These are phyloP conservation scores for Nomada hirtipes DNA, from an alignment of 2,888 invertebrate species.

Conservation along the genomic window DNA sequence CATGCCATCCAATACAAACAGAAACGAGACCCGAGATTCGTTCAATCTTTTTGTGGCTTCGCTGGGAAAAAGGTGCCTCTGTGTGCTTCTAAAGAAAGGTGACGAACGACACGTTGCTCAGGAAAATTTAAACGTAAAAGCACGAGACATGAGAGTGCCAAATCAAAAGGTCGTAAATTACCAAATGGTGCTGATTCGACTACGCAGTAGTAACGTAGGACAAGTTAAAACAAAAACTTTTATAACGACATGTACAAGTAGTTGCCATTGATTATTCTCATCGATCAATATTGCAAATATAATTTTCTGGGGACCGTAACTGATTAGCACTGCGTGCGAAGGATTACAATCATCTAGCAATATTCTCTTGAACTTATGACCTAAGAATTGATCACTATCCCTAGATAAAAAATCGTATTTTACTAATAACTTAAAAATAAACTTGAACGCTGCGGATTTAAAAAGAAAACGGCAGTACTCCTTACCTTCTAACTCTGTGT, in stretches of 20 bases:
- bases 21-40: slow-evolving; percentile 10
- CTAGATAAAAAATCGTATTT: slow-evolving; percentile 28
- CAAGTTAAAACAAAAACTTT: slow-evolving; percentile 48
- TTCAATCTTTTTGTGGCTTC: slow-evolving; percentile 42
- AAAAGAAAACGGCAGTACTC: background rate
- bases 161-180: slow-evolving; percentile 51
- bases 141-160: slow-evolving; percentile 63
- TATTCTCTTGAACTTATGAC: slow-evolving; percentile 36
- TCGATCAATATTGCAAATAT: slow-evolving; percentile 38
- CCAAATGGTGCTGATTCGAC: slow-evolving; percentile 50
- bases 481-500: slow-evolving; percentile 4
- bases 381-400: slow-evolving; percentile 19
- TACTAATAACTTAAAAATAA: slow-evolving; percentile 17
- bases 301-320: slow-evolving; percentile 51
- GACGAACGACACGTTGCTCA: slow-evolving; percentile 63
- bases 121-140: slow-evolving; percentile 61
- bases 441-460: slow-evolving; percentile 10
- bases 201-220: slow-evolving; percentile 35
- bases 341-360: slow-evolving; percentile 55
- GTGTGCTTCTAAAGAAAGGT: slow-evolving; percentile 61
- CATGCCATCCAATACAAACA: slow-evolving; percentile 23
- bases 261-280: slow-evolving; percentile 38
- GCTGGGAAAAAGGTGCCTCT: slow-evolving; percentile 53
- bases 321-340: slow-evolving; percentile 33
- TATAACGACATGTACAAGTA: slow-evolving; percentile 40